Base-by-base conservation (phyloP, 1,140 invertebrate species). In the Drosophila kohkoa region DNA sequence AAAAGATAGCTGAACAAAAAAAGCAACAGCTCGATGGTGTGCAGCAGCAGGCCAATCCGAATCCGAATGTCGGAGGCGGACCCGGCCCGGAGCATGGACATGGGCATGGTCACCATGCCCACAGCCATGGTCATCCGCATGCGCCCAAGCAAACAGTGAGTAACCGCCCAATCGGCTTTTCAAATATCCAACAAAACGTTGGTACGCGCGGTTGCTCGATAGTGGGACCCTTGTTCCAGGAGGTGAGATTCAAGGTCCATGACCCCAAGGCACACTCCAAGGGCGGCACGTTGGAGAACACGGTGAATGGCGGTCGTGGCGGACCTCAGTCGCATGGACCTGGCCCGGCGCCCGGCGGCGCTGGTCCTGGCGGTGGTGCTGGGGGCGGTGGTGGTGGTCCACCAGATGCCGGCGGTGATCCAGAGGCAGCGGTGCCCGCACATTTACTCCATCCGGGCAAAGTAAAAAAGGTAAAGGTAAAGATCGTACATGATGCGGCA, bases 231-330 rank as follows among this genome's bases (percentile, higher is more conserved):
- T 94, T 95, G 95, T 96, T 96, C 94, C 96, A 98, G 97, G 97
- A 98, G 95, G 97, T 98, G 93, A 96, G 97, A 90, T 98, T 97
- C 94, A 98, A 98, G 94, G 96, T 98, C 65, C 96, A 98, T 93
- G 97, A 98, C 94, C 97, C 97, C 8, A 98, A 98, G 93, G 96
- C 96, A 90, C 97, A 98, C 92, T 97, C 96, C 90, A 98, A 98
- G 94, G 97, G 97, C 57, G 97, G 96, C 28, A 97, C 97, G 2
- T 94, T 98, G 72, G 97, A 98, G 93, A 98, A 97, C 92, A 98
- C 96, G 41, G 96, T 98, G 59, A 98, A 98, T 91, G 97, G 97
- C 35, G 94, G 96, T 1, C 93, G 95, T 62, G 93, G 94, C 93
- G 90, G 95, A 94, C 52, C 94, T 94, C 82, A 94, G 94, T 77